phyloP scores from a whole-genome alignment of 2,888 invertebrate species.

The Mimumesa dahlbomi region DNA sequence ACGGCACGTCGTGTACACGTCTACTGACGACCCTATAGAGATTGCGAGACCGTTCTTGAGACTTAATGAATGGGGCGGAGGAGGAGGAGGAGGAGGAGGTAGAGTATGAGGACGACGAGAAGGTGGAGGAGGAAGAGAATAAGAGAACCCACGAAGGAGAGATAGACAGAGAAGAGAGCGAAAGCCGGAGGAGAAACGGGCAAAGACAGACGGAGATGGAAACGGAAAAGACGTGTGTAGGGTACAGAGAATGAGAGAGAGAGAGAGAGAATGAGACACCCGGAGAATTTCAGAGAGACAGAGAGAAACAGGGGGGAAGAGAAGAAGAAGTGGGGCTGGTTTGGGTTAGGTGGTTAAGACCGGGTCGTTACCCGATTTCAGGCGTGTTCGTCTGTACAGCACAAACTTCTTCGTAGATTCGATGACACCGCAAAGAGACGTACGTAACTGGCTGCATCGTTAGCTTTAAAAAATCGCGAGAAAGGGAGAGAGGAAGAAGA shows the following conservation, averaged over 20 bases:
- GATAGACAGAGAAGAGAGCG: slow-evolving; percentile 15
- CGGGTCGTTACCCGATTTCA: slow-evolving; percentile 56
- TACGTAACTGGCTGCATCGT: slow-evolving; percentile 43
- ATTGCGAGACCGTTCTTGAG: slow-evolving; percentile 67
- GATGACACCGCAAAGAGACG: slow-evolving; percentile 49
- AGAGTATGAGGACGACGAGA: slow-evolving; percentile 14
- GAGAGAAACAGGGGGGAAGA: slow-evolving; percentile 17
- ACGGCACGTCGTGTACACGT: slow-evolving; percentile 72
- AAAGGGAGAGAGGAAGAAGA: background rate
- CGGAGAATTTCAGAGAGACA: too few species aligned
- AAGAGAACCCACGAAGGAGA: too few species aligned
- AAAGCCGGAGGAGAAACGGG: slow-evolving; percentile 1
- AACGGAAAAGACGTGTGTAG: slow-evolving; percentile 2
- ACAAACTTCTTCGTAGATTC: slow-evolving; percentile 37
- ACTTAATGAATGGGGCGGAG: slow-evolving; percentile 70
- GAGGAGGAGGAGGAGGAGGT: slow-evolving; percentile 13
- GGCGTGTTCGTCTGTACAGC: slow-evolving; percentile 12
- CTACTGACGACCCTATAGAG: slow-evolving; percentile 68
- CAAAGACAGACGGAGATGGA: slow-evolving; percentile 2
- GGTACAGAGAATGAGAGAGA: slow-evolving; percentile 11
- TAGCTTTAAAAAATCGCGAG: slow-evolving; percentile 8
- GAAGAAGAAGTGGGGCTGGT: slow-evolving; percentile 33
- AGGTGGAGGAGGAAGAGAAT: background rate
- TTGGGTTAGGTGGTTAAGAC: slow-evolving; percentile 40
- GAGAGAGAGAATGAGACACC: background rate